Base-by-base conservation (phyloP, 2,888 invertebrate genomes). In the Formica aserva region DNA sequence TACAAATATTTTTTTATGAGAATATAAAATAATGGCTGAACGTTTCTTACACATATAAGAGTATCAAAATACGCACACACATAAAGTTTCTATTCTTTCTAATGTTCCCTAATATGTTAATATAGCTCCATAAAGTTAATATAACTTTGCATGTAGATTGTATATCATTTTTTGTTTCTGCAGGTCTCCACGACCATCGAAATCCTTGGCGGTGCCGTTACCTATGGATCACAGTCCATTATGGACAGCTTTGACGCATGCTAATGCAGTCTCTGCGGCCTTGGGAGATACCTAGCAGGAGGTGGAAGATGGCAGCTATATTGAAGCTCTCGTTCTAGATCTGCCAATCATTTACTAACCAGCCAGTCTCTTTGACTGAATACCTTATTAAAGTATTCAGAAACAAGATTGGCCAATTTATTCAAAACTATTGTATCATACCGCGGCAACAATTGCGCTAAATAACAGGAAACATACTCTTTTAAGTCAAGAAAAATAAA, bases 191-290 rank as follows among this genome's bases (percentile, higher is more conserved):
- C 89, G 93, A 84, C 89, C 91, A 78, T 92, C 93, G 13, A 92
- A 92, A 88, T 88, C 93, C 41, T 87, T 88, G 88, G 89, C 87
- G 87, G 93, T 93, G 87, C 92, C 94, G 80, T 90, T 91, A 63
- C 91, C 95, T 55, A 95, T 96, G 82, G 96, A 96, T 94, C 97
- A 97, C 92, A 97, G 97, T 87, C 98, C 98, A 72, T 95, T 98
- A 88, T 98, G 98, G 98, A 97, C 97, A 75, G 97, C 98, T 76
- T 96, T 98, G 91, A 98, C 98, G 80, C 96, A 96, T 92, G 97
- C 97, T 92, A 97, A 97, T 92, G 95, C 96, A 81, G 95, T 95
- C 85, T 94, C 95, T 77, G 65, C 88, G 83, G 91, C 91, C 55
- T 87, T 92, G 9, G 92, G 91, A n/a, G 93, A 94, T 87, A 96